Conservation (phyloP, 1,140 invertebrate species). For the Diachasma alloeum region DNA sequence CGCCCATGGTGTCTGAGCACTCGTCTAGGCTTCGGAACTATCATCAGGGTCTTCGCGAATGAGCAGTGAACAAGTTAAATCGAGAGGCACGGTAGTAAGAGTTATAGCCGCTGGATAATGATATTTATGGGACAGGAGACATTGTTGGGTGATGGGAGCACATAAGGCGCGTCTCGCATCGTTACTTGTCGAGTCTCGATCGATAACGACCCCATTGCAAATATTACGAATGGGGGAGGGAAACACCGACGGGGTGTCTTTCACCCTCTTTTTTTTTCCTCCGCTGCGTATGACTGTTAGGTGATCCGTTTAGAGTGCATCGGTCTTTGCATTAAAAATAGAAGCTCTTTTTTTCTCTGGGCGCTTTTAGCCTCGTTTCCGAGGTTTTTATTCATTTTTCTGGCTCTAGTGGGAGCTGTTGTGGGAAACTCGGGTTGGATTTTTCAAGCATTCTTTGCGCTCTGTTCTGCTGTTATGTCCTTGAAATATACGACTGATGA, state of each 20-base stretch:
- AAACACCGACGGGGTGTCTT: background rate
- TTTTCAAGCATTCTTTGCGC: too few relatives aligned
- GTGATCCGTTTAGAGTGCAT: slow-evolving; percentile 9
- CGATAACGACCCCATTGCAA: slow-evolving; percentile 47
- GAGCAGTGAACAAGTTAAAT: background rate
- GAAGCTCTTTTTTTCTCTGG: background rate
- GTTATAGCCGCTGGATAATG: background rate
- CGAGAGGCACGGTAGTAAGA: background rate
- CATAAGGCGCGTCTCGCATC: slow-evolving; percentile 36
- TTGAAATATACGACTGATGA: background rate
- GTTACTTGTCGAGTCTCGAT: slow-evolving; percentile 36
- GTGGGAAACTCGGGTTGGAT: too few relatives aligned
- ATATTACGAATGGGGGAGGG: slow-evolving; percentile 39
- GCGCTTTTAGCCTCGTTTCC: background rate
- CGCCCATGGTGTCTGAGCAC: background rate
- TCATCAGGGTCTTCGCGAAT: background rate
- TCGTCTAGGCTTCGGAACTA: background rate
- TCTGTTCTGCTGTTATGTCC: background rate
- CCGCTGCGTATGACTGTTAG: background rate
- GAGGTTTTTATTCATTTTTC: too few relatives aligned
- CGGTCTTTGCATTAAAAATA: slow-evolving; percentile 8
- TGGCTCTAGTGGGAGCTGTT: too few relatives aligned
- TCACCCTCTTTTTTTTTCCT: background rate
- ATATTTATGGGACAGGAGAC: background rate
- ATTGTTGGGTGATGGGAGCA: slow-evolving; percentile 12